Evolutionary conservation across 2,888 invertebrate species (phyloP), one percentile per base, ranked within the genome.

Genomic region (Cabera pusaria): DNA sequence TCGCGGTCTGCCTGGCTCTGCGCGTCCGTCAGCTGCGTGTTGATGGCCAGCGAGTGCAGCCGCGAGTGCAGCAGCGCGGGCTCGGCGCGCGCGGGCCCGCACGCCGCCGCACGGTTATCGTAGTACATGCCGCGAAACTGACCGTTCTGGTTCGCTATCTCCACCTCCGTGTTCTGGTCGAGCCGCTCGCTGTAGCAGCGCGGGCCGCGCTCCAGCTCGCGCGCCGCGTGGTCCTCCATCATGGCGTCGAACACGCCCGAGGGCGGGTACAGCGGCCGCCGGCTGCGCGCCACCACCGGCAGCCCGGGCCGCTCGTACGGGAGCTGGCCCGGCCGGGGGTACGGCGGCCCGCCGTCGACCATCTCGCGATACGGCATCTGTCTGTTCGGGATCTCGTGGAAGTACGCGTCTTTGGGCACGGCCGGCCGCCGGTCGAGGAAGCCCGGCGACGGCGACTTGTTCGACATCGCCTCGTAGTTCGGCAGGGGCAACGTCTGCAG

Each of bases 331-430:
- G 76, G 75, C 1, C 72, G 73, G 27, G 68, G 59, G 37, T 77
- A 73, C 44, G 72, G 82, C 1, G 77, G 77, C 1, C 72, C 58
- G 2, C 74, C 73, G 32, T 69, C 78, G 32, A 80, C 83, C 23
- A 68, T 58, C 6, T 48, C 49, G 6, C 49, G 45, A 48, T 80
- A 86, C 1, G 85, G 83, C 68, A 81, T 71, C 46, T 85, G 87
- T 26, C 90, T 76, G 61, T 90, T 90, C 0, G 91, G 89, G 18
- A 91, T 80, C 37, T 91, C 91, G 52, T 91, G 91, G 54, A 91
- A 91, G 59, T 91, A 91, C 0, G 91, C 91, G 66, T 91, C 91
- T 73, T 91, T 91, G 5, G 91, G 91, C 31, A 91, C 80, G 58
- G 90, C 77, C 0, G 78, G 47, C 8, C 80, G 61, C 19, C 77